Percentiles rank a stretch among this genome's conserved stretches.
Conservation (phyloP, 2,113 vertebrate genomes). For the Indicator maculatus region DNA sequence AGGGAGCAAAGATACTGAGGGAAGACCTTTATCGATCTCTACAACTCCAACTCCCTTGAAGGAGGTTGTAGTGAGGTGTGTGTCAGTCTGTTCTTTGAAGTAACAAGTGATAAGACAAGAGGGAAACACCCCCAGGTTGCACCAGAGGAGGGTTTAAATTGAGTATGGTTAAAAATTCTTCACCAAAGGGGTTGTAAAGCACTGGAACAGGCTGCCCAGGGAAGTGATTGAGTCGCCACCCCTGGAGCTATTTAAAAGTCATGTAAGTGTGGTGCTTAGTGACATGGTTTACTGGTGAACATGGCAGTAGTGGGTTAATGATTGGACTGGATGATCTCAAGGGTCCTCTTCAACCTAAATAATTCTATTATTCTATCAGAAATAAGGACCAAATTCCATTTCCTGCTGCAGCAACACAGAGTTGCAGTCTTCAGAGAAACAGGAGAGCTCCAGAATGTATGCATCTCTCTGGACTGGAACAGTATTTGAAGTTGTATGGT, state of each 20-base stretch:
- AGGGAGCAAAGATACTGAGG: not conserved
- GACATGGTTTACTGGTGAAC: not conserved
- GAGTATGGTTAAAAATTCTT: not conserved
- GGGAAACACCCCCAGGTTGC: not conserved
- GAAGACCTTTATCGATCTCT: not conserved
- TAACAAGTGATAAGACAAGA: not conserved
- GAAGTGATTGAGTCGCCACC: not conserved
- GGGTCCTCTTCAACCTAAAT: not conserved
- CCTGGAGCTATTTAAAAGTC: not conserved
- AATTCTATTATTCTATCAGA: not conserved
- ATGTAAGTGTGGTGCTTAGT: not conserved
- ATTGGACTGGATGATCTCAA: not conserved
- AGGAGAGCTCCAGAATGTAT: not conserved
- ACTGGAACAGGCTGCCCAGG: not conserved
- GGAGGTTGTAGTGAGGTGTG: rapidly evolving
- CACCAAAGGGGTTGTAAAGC: not conserved
- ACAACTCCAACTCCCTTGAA: not conserved
- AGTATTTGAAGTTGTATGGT: not conserved
- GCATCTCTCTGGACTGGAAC: not conserved
- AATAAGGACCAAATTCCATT: not conserved
- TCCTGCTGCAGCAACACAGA: not conserved
- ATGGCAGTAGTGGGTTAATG: not conserved
- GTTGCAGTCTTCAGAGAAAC: not conserved
- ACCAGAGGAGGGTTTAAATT: not conserved
- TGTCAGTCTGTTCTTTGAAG: not conserved